Percentiles rank a stretch among this genome's conserved stretches.
Evolutionary conservation across 2,797 vertebrate species (phyloP).

Genomic region (Myotis myotis): DNA sequence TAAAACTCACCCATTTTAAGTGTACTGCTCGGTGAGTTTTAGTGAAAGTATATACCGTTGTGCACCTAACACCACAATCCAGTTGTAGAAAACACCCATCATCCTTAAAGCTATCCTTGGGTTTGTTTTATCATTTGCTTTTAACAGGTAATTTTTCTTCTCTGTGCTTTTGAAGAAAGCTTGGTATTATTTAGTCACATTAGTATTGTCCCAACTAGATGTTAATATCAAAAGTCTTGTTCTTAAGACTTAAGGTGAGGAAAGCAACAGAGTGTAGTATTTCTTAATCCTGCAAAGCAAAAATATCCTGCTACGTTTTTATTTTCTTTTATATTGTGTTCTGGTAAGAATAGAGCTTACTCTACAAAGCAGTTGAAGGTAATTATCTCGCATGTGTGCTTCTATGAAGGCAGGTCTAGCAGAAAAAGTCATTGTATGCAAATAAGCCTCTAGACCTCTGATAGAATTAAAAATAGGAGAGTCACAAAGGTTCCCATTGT

Average conservation of each 20-base stretch:
- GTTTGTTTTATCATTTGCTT: slow-evolving; percentile 22
- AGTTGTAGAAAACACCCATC: neutral
- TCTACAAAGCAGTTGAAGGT: neutral
- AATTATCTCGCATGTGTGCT: neutral
- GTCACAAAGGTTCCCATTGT: neutral
- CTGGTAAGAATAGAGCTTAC: neutral
- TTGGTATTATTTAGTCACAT: neutral
- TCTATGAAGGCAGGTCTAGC: neutral
- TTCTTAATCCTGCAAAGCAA: slow-evolving; percentile 15
- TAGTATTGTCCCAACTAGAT: neutral
- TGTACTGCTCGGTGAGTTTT: neutral
- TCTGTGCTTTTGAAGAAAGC: neutral
- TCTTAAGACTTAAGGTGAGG: slow-evolving; percentile 9
- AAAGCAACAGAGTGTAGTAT: neutral
- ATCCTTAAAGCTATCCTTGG: neutral
- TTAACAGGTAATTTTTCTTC: neutral
- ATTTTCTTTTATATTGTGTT: neutral
- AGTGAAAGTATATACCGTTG: neutral
- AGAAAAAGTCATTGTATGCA: slow-evolving; percentile 40
- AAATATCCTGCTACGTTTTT: neutral
- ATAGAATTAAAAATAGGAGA: neutral
- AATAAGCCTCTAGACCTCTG: slow-evolving; percentile 12
- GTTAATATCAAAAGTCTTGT: neutral
- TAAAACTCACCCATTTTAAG: neutral
- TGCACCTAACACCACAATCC: neutral